phyloP scores from a whole-genome alignment of 2,113 vertebrate genomes.

The Phalacrocorax pelagicus region DNA sequence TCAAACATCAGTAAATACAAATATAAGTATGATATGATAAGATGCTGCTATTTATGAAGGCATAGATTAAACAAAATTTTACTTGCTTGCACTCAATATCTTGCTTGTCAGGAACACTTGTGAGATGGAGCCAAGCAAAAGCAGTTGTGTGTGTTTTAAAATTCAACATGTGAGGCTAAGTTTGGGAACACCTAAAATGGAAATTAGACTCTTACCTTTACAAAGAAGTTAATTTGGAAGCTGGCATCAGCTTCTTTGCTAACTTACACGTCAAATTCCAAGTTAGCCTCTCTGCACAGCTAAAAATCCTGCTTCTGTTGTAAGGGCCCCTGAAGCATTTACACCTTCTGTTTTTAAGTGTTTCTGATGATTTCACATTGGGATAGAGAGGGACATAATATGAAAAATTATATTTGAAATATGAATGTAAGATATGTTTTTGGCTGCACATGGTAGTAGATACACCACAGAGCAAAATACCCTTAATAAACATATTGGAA shows the following conservation, averaged over 20 bases:
- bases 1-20: not conserved
- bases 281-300: not conserved
- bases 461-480: not conserved
- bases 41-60: not conserved
- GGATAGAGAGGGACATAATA: not conserved
- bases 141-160: not conserved
- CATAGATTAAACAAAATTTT: not conserved
- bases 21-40: not conserved
- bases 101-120: not conserved
- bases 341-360: not conserved
- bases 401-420: not conserved
- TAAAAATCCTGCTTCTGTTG: not conserved
- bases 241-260: not conserved
- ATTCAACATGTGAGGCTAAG: not conserved
- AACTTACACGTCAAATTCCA: not conserved
- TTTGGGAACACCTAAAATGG: not conserved
- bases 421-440: not conserved
- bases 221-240: not conserved
- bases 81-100: not conserved
- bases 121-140: not conserved
- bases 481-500: not conserved
- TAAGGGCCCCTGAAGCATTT: not conserved
- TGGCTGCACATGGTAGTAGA: not conserved
- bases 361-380: not conserved
- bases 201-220: not conserved